These are phyloP conservation scores for Antigone vipio DNA, from an alignment of 2,113 vertebrate genomes.

Conservation along the genomic window DNA sequence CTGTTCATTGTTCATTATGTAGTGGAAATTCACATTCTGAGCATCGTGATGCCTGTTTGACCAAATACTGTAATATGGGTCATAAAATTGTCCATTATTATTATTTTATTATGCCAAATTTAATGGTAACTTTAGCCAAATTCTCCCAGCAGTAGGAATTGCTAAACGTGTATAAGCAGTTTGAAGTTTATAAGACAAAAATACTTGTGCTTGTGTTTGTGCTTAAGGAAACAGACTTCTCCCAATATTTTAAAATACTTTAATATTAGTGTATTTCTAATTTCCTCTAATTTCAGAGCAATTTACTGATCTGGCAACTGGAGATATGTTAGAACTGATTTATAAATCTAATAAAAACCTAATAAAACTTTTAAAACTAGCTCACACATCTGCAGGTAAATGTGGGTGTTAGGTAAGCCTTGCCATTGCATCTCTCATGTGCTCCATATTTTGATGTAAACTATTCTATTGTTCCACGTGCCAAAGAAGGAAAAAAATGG, in stretches of 20 bases:
- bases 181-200: background rate
- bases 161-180: background rate
- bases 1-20: slow-evolving; percentile 10
- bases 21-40: slow-evolving; percentile 18
- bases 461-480: background rate
- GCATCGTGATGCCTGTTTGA: slow-evolving; percentile 13
- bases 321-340: background rate
- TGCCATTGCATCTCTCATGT: background rate
- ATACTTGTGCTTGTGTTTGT: background rate
- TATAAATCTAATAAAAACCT: slow-evolving; percentile 40
- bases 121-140: slow-evolving; percentile 21
- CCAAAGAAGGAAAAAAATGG: background rate
- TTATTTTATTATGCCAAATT: slow-evolving; percentile 28
- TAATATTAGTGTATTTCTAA: background rate
- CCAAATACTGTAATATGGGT: background rate
- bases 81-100: slow-evolving; percentile 15
- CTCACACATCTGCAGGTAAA: slow-evolving; percentile 33
- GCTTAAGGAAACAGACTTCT: background rate
- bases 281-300: slow-evolving; percentile 34
- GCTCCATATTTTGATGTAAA: slow-evolving; percentile 14
- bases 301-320: slow-evolving; percentile 31
- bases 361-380: slow-evolving; percentile 30
- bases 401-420: slow-evolving; percentile 13
- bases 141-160: background rate
- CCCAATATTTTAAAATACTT: background rate